Percentiles rank a stretch among this genome's conserved stretches.
These are phyloP conservation scores for Takifugu bimaculatus DNA, from an alignment of 2,113 vertebrate species.

Conservation along the genomic window DNA sequence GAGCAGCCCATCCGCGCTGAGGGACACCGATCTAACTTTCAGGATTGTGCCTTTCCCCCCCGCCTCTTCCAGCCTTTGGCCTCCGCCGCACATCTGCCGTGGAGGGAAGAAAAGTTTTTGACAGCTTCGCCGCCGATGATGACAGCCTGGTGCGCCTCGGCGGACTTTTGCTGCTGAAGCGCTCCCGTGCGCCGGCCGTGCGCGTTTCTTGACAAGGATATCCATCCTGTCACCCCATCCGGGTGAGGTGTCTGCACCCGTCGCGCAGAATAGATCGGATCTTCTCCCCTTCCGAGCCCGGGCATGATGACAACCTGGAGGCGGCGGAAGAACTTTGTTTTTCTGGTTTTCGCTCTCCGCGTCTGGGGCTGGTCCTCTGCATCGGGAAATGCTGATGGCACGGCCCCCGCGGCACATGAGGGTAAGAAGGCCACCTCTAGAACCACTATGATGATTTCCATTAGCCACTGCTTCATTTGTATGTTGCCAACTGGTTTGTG, in stretches of 20 bases:
- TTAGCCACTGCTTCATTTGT: background rate
- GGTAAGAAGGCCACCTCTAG: constrained; percentile 36
- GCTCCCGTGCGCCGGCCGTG: background rate
- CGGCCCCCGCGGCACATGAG: constrained; percentile 9
- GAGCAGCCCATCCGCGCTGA: constrained; percentile 7
- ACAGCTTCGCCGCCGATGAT: constrained; percentile 42
- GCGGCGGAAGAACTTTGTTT: constrained; percentile 58
- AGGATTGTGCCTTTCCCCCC: too few relatives aligned
- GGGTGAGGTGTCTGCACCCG: constrained; percentile 16
- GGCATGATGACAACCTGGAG: constrained; percentile 61
- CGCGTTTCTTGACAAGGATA: constrained; percentile 2
- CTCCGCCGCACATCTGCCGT: background rate
- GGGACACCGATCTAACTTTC: background rate
- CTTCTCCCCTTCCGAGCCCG: constrained; percentile 23
- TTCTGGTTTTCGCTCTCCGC: constrained; percentile 44
- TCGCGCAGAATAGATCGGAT: constrained; percentile 19
- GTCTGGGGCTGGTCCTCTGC: constrained; percentile 47
- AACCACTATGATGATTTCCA: background rate
- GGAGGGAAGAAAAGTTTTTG: constrained; percentile 57
- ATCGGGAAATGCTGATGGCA: constrained; percentile 12
- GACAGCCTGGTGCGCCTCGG: constrained; percentile 39
- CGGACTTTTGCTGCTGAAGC: constrained; percentile 28
- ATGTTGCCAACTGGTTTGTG: background rate
- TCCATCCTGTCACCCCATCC: constrained; percentile 6
- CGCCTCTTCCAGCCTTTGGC: background rate